A percentile compares a stretch with the other conserved stretches of the same genome.
These are phyloP conservation scores for Leptonema lineaticorne DNA, from an alignment of 1,140 invertebrate species.

Conservation along the genomic window DNA sequence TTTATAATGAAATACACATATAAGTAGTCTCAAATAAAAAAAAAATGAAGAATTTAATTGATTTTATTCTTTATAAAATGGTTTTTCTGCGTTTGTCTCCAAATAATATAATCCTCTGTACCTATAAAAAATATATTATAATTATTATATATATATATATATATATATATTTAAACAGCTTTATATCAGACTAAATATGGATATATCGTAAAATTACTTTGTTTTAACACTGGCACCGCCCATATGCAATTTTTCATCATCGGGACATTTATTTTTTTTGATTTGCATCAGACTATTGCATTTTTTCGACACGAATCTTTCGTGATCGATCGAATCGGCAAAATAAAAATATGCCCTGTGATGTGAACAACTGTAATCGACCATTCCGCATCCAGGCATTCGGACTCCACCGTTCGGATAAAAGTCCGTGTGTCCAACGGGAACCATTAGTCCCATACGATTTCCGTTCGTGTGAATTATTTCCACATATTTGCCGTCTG, in stretches of 20 bases:
- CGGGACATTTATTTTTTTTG: constrained; percentile 18
- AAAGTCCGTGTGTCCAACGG: constrained; percentile 62
- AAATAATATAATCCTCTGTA: background rate
- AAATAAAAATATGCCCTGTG: constrained; percentile 54
- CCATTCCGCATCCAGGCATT: constrained; percentile 61
- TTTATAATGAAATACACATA: too few relatives aligned
- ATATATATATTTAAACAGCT: background rate
- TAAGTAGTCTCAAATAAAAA: too few relatives aligned
- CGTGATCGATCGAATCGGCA: constrained; percentile 49
- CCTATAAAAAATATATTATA: constrained; percentile 1
- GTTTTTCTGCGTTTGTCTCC: constrained; percentile 13
- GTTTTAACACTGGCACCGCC: constrained; percentile 17
- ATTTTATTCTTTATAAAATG: constrained; percentile 3
- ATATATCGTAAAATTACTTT: background rate
- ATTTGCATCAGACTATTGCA: constrained; percentile 24
- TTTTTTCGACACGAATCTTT: constrained; percentile 32
- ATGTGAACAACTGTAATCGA: constrained; percentile 50
- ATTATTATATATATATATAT: background rate
- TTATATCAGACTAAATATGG: background rate
- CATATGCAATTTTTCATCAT: constrained; percentile 23
- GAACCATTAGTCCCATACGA: constrained; percentile 55
- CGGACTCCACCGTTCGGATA: constrained; percentile 59
- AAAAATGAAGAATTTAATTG: too few relatives aligned
- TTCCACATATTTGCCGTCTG: constrained; percentile 63
- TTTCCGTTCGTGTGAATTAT: constrained; percentile 66